Conservation (phyloP, 2,797 vertebrate genomes). For the Gymnoscopelus microlampas region DNA sequence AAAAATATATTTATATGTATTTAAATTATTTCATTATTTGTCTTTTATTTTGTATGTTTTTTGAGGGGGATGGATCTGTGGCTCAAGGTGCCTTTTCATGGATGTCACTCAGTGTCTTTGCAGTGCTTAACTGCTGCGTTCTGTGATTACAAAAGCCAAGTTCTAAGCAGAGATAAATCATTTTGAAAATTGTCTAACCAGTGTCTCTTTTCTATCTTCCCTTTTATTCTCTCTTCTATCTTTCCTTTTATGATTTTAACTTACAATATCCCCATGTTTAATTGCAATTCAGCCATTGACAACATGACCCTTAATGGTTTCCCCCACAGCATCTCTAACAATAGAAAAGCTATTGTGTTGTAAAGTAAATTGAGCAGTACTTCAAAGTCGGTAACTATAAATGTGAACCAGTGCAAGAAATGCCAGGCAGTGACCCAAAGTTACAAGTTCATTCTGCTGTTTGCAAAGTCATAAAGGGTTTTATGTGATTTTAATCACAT, state of each 20-base stretch:
- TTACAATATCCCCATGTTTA: neutral
- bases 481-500: conserved; percentile 19
- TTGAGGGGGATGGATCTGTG: conserved; percentile 24
- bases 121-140: conserved; percentile 26
- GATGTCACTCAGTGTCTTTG: conserved; percentile 34
- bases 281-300: neutral
- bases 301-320: neutral
- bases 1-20: no score
- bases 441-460: conserved; percentile 1
- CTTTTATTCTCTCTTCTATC: conserved; percentile 9
- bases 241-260: conserved; percentile 7
- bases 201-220: conserved; percentile 8
- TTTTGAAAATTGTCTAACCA: conserved; percentile 24
- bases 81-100: conserved; percentile 50
- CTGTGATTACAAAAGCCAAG: conserved; percentile 27
- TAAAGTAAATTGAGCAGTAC: conserved; percentile 5
- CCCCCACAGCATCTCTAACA: conserved; percentile 1
- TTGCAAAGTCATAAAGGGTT: conserved; percentile 16
- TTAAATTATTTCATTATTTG: no score
- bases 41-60: conserved; percentile 14
- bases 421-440: conserved; percentile 10
- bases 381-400: conserved; percentile 17
- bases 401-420: conserved; percentile 11
- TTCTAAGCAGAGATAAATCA: conserved; percentile 29
- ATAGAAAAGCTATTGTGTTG: conserved; percentile 10